Evolutionary conservation across 2,797 vertebrate species (phyloP).

Genomic region (Emydoidea blandingii): DNA sequence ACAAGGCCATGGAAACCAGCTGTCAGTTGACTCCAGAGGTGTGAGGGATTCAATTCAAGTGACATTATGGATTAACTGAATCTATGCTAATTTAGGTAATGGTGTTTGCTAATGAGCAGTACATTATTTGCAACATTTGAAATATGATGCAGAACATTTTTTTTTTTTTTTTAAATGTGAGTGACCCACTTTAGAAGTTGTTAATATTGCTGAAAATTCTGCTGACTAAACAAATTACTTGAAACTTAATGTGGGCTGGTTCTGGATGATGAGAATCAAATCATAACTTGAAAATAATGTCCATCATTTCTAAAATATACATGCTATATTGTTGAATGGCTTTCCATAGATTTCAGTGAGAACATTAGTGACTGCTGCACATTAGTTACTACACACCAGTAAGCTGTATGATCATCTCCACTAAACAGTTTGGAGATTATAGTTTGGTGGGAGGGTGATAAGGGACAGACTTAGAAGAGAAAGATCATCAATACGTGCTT

Average conservation of each 20-base stretch:
- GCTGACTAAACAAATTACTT: too few relatives aligned
- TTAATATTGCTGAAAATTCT: background rate
- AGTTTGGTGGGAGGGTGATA: too few relatives aligned
- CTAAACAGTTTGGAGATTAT: too few relatives aligned
- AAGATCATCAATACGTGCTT: too few relatives aligned
- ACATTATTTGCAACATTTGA: background rate
- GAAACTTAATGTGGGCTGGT: too few relatives aligned
- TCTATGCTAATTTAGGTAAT: fast-evolving
- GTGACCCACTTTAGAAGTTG: background rate
- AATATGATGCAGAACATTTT: background rate
- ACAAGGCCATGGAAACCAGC: background rate
- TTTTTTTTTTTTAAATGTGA: background rate
- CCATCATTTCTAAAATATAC: too few relatives aligned
- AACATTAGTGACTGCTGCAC: background rate
- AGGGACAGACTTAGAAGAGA: too few relatives aligned
- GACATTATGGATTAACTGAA: background rate
- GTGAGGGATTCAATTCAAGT: background rate
- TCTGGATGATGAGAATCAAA: too few relatives aligned
- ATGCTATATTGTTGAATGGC: background rate
- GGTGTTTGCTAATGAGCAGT: background rate
- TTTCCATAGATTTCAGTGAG: background rate
- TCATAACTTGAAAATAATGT: too few relatives aligned
- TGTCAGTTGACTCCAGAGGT: background rate
- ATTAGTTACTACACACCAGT: background rate
- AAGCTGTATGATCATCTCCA: background rate